A percentile compares a stretch with the other conserved stretches of the same genome.
Evolutionary conservation across 2,113 vertebrate genomes (phyloP).

Genomic region (Telmatochromis brachygnathus): DNA sequence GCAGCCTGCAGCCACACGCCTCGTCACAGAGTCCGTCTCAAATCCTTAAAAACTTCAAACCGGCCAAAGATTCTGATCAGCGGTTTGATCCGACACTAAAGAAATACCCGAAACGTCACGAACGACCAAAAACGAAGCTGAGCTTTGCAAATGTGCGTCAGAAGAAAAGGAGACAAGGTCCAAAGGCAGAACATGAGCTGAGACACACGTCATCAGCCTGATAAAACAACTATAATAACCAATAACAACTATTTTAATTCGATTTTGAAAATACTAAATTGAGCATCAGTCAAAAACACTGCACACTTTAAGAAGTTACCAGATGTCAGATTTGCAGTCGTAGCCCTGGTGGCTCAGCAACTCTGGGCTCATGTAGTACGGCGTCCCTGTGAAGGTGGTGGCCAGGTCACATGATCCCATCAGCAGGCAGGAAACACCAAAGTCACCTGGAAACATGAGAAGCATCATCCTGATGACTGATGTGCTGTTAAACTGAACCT

Average conservation of each 20-base stretch:
- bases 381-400: slow-evolving; percentile 82
- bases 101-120: background rate
- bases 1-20: background rate
- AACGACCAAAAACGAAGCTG: background rate
- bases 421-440: slow-evolving; percentile 82
- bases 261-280: background rate
- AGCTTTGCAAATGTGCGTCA: background rate
- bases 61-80: background rate
- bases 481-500: background rate
- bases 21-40: background rate
- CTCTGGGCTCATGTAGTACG: slow-evolving; percentile 86
- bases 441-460: slow-evolving; percentile 73
- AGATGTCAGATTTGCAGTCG: slow-evolving; percentile 84
- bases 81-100: background rate
- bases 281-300: background rate
- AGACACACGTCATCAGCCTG: background rate
- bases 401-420: slow-evolving; percentile 85
- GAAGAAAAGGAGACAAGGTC: too few species aligned
- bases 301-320: slow-evolving; percentile 51
- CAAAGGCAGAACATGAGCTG: background rate
- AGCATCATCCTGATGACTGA: background rate
- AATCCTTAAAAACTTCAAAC: background rate
- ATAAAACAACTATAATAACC: background rate
- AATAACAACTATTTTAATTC: background rate
- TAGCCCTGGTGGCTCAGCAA: slow-evolving; percentile 80